Evolutionary conservation across 2,113 vertebrate species (phyloP).

Genomic region (Phalacrocorax aristotelis): DNA sequence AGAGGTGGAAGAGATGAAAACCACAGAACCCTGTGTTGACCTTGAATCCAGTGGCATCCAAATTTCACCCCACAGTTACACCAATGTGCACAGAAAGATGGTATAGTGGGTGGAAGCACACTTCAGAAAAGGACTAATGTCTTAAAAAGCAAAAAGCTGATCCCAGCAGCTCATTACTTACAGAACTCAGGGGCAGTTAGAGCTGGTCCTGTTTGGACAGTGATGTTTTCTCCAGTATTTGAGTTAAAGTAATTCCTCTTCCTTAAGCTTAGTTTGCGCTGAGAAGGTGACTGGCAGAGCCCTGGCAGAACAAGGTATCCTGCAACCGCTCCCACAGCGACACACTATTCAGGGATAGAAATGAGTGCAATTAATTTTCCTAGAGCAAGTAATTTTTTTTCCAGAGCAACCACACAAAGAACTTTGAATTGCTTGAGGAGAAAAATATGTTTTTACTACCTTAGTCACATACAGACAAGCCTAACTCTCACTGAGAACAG

Average conservation of each 20-base stretch:
- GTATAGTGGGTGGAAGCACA: neutral
- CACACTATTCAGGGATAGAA: neutral
- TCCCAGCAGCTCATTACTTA: neutral
- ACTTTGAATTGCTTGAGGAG: neutral
- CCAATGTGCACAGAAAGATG: neutral
- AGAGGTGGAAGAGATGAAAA: neutral
- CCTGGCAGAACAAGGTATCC: neutral
- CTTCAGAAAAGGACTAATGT: neutral
- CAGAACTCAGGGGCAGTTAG: fast-evolving
- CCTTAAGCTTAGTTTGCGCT: neutral
- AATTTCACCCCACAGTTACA: neutral
- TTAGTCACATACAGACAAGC: neutral
- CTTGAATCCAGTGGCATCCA: neutral
- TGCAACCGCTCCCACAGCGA: neutral
- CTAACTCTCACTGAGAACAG: neutral
- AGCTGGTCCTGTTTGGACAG: neutral
- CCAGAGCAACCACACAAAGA: neutral
- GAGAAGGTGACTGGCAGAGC: neutral
- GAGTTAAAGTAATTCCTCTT: neutral
- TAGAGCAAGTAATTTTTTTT: neutral
- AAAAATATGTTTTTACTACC: neutral
- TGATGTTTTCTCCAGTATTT: neutral
- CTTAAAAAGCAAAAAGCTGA: neutral
- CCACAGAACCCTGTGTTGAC: neutral
- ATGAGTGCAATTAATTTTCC: neutral